A percentile compares a stretch with the other conserved stretches of the same genome.
phyloP scores from a whole-genome alignment of 2,797 vertebrate genomes.

The Taenioides sp. region DNA sequence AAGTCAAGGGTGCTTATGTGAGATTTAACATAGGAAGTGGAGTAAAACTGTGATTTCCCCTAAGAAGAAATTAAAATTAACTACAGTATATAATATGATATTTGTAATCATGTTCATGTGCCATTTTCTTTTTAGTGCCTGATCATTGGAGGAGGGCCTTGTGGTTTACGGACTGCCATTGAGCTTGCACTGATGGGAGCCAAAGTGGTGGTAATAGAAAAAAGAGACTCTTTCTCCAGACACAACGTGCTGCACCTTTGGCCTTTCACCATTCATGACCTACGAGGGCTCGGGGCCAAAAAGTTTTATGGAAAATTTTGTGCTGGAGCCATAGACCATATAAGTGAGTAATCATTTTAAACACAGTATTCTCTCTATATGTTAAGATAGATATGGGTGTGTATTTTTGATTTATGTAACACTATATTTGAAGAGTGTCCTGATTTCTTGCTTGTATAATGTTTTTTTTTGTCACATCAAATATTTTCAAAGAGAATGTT shows the following conservation, averaged over 20 bases:
- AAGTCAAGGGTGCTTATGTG: slow-evolving; percentile 29
- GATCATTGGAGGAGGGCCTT: slow-evolving; percentile 94
- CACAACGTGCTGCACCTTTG: slow-evolving; percentile 97
- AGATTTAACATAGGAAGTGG: slow-evolving; percentile 29
- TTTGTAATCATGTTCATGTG: slow-evolving; percentile 29
- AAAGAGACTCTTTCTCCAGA: slow-evolving; percentile 94
- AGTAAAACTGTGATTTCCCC: slow-evolving; percentile 24
- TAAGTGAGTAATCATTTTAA: slow-evolving; percentile 84
- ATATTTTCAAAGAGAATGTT: too few species aligned
- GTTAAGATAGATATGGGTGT: background rate
- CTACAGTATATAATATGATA: background rate
- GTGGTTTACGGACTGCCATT: slow-evolving; percentile 92
- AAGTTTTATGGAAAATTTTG: slow-evolving; percentile 99
- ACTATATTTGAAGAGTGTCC: too few species aligned
- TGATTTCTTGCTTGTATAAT: too few species aligned
- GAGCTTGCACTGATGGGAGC: slow-evolving; percentile 93
- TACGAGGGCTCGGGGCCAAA: slow-evolving; percentile 92
- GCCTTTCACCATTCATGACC: slow-evolving; percentile 97
- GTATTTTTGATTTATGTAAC: too few species aligned
- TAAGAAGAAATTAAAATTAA: background rate
- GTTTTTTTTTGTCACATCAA: too few species aligned
- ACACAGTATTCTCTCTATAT: background rate
- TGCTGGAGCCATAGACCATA: slow-evolving; percentile 95
- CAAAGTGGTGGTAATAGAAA: slow-evolving; percentile 95
- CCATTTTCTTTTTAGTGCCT: slow-evolving; percentile 82